Base-by-base conservation (phyloP, 1,140 invertebrate genomes). In the Odontomachus brunneus region DNA sequence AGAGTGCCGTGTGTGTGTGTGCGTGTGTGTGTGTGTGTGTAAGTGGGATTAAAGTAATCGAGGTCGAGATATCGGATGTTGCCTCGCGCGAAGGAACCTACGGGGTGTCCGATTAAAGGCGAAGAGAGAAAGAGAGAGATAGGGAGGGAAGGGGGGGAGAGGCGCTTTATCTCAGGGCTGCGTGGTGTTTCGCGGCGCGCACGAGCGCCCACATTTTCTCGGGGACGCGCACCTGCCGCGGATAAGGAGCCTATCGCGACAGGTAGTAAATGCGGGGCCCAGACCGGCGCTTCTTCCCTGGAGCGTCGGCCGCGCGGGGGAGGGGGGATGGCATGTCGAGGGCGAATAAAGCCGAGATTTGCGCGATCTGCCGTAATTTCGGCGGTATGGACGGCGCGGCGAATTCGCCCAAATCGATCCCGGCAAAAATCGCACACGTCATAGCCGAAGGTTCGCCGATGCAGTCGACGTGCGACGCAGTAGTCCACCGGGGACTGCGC, bases 171-270 rank as follows among this genome's bases (percentile, higher is more conserved):
- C 63, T 75, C 69, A 51, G 59, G 81, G 87, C 65, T 62, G 80
- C 69, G 83, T 69, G 44, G 63, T 51, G 55, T 66, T 80, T 69
- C 67, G 82, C 69, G 63, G 26, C 75, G 73, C 67, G 86, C 88
- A 88, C 75, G 66, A 88, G 89, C 84, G 78, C 84, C 88, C 84
- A 91, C 88, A 89, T 89, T 90, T 91, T 88, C 73, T 86, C 65
- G 78, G 73, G 83, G 81, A 66, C 65, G 83, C 82, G 76, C 91
- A 92, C 92, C 92, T 92, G 92, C 76, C 88, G 76, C 66, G 83
- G 91, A 92, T 92, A 92, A 91, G 83, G 80, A 62, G 74, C 57
- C 44, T 81, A 88, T 88, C 82, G 63, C 74, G 86, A 62, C 66
- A 86, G 81, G 86, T 87, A 78, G 72, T 74, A 67, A 84, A 88